Percentiles rank a stretch among this genome's conserved stretches.
phyloP scores from a whole-genome alignment of 2,113 vertebrate genomes.

The Eonycteris spelaea region DNA sequence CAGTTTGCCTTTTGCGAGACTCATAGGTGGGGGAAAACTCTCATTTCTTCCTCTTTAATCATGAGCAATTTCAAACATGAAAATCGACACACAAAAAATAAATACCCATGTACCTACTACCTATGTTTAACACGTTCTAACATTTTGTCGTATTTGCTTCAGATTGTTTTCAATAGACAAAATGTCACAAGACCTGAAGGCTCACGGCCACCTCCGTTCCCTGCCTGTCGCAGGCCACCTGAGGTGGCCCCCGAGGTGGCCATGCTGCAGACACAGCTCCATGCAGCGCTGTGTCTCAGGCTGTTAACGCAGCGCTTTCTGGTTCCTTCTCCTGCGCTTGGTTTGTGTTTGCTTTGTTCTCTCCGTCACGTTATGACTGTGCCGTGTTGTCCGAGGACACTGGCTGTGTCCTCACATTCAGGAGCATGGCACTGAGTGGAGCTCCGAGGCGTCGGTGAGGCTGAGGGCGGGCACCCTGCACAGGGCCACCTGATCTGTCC shows the following conservation, averaged over 20 bases:
- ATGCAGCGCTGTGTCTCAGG: neutral
- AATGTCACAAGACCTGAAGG: neutral
- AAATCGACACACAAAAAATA: neutral
- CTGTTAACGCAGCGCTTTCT: neutral
- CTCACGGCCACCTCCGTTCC: neutral
- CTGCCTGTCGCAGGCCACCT: neutral
- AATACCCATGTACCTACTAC: neutral
- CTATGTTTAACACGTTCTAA: neutral
- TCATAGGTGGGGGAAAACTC: neutral
- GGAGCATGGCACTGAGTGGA: neutral
- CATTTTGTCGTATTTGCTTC: neutral
- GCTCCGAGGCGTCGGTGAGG: neutral
- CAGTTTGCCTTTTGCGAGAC: neutral
- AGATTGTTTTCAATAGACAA: neutral
- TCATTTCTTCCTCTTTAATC: constrained; percentile 34
- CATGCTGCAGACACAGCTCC: neutral
- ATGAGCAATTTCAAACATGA: neutral
- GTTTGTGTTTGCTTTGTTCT: neutral
- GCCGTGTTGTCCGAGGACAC: neutral
- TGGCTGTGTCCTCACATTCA: neutral
- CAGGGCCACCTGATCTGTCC: neutral
- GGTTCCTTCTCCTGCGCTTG: neutral
- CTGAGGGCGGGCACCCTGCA: no score
- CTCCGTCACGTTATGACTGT: neutral
- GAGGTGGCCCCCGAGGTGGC: neutral